Base-by-base conservation (phyloP, 2,113 vertebrate species). In the Monarcha castaneiventris region DNA sequence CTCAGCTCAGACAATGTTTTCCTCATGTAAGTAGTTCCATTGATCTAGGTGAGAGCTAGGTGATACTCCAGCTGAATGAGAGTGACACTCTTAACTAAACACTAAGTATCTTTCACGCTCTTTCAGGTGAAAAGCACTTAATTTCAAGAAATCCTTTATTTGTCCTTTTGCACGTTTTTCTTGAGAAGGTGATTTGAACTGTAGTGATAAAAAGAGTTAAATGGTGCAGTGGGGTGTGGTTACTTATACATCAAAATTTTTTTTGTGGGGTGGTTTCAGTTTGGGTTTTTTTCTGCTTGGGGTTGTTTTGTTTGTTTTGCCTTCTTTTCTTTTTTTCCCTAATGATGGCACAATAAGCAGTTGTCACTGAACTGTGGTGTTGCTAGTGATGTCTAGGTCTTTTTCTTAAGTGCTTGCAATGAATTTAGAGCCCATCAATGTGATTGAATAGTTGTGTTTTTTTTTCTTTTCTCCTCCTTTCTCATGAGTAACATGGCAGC, bases 21-120 rank as follows among this genome's bases (percentile, higher is more conserved):
- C 32, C 19, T 77, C 72, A 25, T 39, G 11, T 86, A 88, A 94
- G 85, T 4, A 3, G 23, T 87, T 90, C 43, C 63, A 74, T 83
- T 88, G 81, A 94, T 89, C 59, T 87, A 43, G 67, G 51, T 62
- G 43, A 93, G 85, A 93, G 55, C 62, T 91, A 74, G 87, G 48
- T 90, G 56, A 59, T 96, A 72, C 64, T 90, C 88, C 68, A 81
- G 35, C 76, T 92, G 85, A 88, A 88, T n/a, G 37, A 87, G 69
- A 74, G 76, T 78, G 82, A 84, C 39, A 48, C 56, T 93, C 52
- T 51, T 49, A 86, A 54, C 62, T 63, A 86, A 93, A 79, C 68
- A 35, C 17, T 30, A 68, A 89, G 86, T 64, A 68, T 71, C 59
- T 88, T 94, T 93, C 59, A 67, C 66, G 63, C 39, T 85, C 41